phyloP scores from a whole-genome alignment of 2,888 invertebrate genomes.

The Eurytoma adleriae region DNA sequence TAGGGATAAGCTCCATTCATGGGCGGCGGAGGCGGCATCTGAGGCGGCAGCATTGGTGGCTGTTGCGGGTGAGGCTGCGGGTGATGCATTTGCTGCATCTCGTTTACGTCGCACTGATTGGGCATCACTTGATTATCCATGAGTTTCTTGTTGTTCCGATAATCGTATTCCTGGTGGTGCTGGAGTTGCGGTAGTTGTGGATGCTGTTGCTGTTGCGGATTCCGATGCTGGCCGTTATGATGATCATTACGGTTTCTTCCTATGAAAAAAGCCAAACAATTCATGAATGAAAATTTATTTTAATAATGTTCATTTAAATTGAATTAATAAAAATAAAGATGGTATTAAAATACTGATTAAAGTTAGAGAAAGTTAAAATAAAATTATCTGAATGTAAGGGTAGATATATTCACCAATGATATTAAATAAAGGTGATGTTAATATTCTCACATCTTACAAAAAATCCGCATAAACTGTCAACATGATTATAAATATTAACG shows the following conservation, averaged over 20 bases:
- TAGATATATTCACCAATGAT: too few relatives aligned
- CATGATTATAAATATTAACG: too few relatives aligned
- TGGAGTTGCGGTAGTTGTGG: slow-evolving; percentile 40
- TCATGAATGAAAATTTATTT: not conserved
- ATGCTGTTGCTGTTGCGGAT: slow-evolving; percentile 16
- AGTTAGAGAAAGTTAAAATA: too few relatives aligned
- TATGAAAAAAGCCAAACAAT: not conserved
- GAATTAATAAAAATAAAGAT: too few relatives aligned
- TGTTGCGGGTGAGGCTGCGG: slow-evolving; percentile 38
- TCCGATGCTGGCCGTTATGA: slow-evolving; percentile 31
- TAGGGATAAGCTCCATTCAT: slow-evolving; percentile 44
- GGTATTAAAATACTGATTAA: too few relatives aligned
- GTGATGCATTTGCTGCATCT: slow-evolving; percentile 17
- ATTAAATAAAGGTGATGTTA: too few relatives aligned
- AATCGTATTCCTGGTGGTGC: slow-evolving; percentile 44
- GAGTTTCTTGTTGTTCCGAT: slow-evolving; percentile 30
- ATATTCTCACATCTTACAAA: not conserved
- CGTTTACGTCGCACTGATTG: slow-evolving; percentile 37
- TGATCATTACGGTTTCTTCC: slow-evolving; percentile 52
- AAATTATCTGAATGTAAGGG: too few relatives aligned
- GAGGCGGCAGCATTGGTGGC: slow-evolving; percentile 28
- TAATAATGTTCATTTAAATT: not conserved
- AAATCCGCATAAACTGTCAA: too few relatives aligned
- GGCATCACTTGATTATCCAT: slow-evolving; percentile 1
- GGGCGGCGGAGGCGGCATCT: slow-evolving; percentile 51